Conservation (phyloP, 2,113 vertebrate genomes). For the Petromus typicus region DNA sequence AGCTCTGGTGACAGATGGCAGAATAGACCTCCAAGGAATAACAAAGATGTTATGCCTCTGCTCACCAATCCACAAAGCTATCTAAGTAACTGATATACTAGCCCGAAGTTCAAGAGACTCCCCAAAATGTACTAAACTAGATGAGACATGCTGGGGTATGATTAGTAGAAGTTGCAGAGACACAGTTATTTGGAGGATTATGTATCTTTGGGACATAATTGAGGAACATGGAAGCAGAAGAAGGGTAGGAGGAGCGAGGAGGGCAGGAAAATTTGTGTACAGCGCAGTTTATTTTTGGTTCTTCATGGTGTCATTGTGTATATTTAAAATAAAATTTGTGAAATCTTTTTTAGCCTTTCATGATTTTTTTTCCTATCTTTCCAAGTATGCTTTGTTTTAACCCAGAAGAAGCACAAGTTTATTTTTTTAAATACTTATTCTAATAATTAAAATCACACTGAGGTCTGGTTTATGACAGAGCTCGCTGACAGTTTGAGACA, state of each 20-base stretch:
- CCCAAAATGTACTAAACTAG: neutral
- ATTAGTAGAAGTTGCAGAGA: neutral
- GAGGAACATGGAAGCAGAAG: constrained; percentile 43
- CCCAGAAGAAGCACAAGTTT: neutral
- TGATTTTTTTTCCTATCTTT: constrained; percentile 38
- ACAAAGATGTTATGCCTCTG: neutral
- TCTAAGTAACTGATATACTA: neutral
- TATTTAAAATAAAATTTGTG: constrained; percentile 70
- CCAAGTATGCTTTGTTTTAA: constrained; percentile 54
- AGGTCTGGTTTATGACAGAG: neutral
- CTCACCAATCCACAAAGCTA: neutral
- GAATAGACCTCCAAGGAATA: neutral
- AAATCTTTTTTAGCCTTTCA: constrained; percentile 60
- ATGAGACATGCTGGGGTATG: neutral
- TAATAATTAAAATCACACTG: constrained; percentile 14
- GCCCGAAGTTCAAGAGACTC: neutral
- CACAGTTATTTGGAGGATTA: neutral
- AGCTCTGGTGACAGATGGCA: constrained; percentile 8
- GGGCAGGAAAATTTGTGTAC: constrained; percentile 20
- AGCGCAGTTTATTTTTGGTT: constrained; percentile 66
- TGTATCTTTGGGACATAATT: constrained; percentile 1
- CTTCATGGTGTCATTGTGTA: constrained; percentile 59
- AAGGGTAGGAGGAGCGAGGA: constrained; percentile 43
- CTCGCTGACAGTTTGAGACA: neutral
- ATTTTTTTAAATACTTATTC: neutral